Evolutionary conservation across 2,113 vertebrate genomes (phyloP).

Genomic region (human): GRCh38 chr11:29487501-29488000

Average conservation of each 20-base stretch:
- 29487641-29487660: background rate
- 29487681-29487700: background rate
- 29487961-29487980: background rate
- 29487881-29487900: background rate
- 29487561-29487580: background rate
- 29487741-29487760: background rate
- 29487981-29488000: background rate
- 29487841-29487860: background rate
- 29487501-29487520: background rate
- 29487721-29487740: background rate
- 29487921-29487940: background rate
- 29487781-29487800: constrained; percentile 1
- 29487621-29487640: background rate
- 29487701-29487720: background rate
- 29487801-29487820: background rate
- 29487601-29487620: background rate
- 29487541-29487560: background rate
- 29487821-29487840: background rate
- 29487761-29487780: background rate
- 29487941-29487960: background rate
- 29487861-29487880: background rate
- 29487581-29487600: constrained; percentile 25
- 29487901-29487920: background rate
- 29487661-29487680: background rate
- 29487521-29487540: background rate